Evolutionary conservation across 2,113 vertebrate genomes (phyloP).

Genomic region (Chionodraco myersi): DNA sequence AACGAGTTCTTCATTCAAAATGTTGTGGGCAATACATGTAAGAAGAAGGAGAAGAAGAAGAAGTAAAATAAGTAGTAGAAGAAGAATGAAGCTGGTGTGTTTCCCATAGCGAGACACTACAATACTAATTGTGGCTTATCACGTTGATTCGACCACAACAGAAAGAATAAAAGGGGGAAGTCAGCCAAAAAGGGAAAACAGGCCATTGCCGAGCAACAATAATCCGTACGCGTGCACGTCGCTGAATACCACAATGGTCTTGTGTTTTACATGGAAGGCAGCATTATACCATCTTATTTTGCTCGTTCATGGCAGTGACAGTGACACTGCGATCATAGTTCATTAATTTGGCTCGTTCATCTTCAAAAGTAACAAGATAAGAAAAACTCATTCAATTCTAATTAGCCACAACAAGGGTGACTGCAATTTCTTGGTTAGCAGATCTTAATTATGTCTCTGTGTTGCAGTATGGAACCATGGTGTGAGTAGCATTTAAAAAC

Average conservation of each 20-base stretch:
- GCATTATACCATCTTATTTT: neutral
- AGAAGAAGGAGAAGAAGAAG: too few species aligned
- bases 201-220: too few species aligned
- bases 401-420: slow-evolving; percentile 17
- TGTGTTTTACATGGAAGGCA: neutral
- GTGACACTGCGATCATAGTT: slow-evolving; percentile 15
- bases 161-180: too few species aligned
- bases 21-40: too few species aligned
- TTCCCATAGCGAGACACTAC: too few species aligned
- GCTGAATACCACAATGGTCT: neutral
- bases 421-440: slow-evolving; percentile 12
- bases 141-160: too few species aligned
- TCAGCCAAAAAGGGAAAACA: too few species aligned
- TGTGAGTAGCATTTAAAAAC: neutral
- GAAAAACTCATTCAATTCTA: slow-evolving; percentile 12
- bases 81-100: too few species aligned
- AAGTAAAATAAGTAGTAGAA: too few species aligned
- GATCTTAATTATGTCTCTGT: slow-evolving; percentile 25
- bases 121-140: too few species aligned
- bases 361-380: slow-evolving; percentile 37
- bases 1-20: too few species aligned
- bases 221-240: too few species aligned
- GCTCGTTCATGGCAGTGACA: neutral
- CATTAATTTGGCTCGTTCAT: slow-evolving; percentile 33
- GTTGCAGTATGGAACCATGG: neutral